A percentile compares a stretch with the other conserved stretches of the same genome.
Conservation (phyloP, 2,113 vertebrate genomes). For the Eclectus roratus region DNA sequence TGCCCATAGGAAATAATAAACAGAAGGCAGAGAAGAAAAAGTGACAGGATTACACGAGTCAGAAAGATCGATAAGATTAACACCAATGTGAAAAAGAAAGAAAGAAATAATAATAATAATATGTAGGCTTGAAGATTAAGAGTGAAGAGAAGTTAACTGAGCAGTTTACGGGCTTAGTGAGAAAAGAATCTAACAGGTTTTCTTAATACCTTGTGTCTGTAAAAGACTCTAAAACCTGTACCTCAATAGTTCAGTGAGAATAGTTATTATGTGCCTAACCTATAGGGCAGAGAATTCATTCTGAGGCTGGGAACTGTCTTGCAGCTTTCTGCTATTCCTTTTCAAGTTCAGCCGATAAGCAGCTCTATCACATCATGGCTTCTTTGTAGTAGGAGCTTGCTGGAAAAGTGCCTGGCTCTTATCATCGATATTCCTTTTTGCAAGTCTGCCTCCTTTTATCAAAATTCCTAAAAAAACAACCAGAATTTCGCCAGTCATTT, state of each 20-base stretch:
- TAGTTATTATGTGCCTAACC: neutral
- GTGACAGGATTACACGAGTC: neutral
- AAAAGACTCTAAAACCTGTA: neutral
- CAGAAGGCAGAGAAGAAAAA: neutral
- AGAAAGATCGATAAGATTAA: neutral
- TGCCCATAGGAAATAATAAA: neutral
- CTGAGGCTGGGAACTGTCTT: neutral
- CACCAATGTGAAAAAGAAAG: neutral
- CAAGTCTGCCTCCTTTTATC: neutral
- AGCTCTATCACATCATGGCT: neutral
- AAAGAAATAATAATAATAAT: neutral
- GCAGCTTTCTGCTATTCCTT: neutral
- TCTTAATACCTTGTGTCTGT: neutral
- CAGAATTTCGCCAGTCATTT: neutral
- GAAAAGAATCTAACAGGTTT: neutral
- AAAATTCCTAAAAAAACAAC: neutral
- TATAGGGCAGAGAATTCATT: neutral
- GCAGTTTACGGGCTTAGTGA: neutral
- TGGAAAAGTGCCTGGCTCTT: neutral
- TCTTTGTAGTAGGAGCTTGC: neutral
- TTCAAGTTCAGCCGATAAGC: neutral
- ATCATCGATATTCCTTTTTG: neutral
- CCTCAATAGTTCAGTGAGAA: neutral
- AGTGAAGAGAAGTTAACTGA: neutral
- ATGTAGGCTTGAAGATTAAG: neutral